Evolutionary conservation across 1,140 invertebrate genomes (phyloP).

Genomic region (Eueides isabella): DNA sequence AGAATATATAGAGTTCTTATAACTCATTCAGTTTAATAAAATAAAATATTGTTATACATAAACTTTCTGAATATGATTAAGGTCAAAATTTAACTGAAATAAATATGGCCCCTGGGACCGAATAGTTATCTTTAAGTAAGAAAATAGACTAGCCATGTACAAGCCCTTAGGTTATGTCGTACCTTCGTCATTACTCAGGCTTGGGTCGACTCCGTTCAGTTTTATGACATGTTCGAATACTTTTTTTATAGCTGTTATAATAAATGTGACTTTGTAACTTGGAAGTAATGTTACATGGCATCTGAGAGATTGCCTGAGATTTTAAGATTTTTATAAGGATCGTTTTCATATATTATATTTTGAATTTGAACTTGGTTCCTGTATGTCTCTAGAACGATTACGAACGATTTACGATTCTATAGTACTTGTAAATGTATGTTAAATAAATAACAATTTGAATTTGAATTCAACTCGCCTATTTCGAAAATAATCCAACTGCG

Average conservation of each 20-base stretch:
- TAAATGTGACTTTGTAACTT: slow-evolving; percentile 6
- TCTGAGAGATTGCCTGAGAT: slow-evolving; percentile 4
- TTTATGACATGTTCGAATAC: slow-evolving; percentile 13
- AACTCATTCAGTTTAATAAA: not conserved
- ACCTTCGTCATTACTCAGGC: slow-evolving; percentile 4
- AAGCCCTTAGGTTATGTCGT: slow-evolving; percentile 9
- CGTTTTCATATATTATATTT: not conserved
- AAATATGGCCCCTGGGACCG: not conserved
- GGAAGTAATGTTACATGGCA: not conserved
- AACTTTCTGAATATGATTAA: slow-evolving; percentile 13
- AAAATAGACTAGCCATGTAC: not conserved
- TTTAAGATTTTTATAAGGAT: not conserved
- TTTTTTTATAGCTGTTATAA: slow-evolving; percentile 8
- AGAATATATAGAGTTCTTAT: not conserved
- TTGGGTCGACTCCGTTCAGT: slow-evolving; percentile 8
- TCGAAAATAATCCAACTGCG: too few species aligned
- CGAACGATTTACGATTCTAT: too few species aligned
- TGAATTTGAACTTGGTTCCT: too few species aligned
- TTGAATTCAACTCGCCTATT: too few species aligned
- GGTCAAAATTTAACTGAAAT: slow-evolving; percentile 2
- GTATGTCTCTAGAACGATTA: too few species aligned
- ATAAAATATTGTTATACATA: not conserved
- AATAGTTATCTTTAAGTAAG: slow-evolving; percentile 10
- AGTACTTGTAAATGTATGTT: too few species aligned
- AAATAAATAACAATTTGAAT: too few species aligned